Evolutionary conservation across 2,113 vertebrate genomes (phyloP).

Genomic region (Taxidea taxus): DNA sequence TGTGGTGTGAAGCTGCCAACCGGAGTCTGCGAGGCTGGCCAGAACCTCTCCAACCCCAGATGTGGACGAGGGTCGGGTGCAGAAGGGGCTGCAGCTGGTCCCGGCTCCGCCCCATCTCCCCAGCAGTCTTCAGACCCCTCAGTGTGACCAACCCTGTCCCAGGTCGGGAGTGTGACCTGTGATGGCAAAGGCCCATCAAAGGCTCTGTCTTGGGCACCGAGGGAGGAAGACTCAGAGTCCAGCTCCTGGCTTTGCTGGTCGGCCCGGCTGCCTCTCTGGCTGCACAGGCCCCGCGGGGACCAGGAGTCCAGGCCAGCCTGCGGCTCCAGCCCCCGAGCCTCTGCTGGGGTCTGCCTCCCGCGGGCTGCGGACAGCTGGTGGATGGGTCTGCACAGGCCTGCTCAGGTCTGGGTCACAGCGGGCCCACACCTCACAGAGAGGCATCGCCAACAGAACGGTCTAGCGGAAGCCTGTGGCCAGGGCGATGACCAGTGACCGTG

Average conservation of each 20-base stretch:
- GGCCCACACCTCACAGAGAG: not conserved
- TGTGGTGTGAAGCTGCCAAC: not conserved
- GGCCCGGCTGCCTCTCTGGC: not conserved
- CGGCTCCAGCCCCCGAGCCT: not conserved
- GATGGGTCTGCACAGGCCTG: too few species aligned
- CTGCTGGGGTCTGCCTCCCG: rapidly evolving
- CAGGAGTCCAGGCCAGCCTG: rapidly evolving
- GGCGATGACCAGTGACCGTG: rapidly evolving
- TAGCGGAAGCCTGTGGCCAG: not conserved
- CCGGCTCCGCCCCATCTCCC: rapidly evolving
- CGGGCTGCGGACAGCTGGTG: rapidly evolving
- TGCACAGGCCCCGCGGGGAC: rapidly evolving
- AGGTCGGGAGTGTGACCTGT: not conserved
- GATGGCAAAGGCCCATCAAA: not conserved
- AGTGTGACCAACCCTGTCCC: not conserved
- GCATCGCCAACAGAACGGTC: rapidly evolving
- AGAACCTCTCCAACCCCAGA: not conserved
- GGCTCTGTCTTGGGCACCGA: not conserved
- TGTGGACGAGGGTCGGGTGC: not conserved
- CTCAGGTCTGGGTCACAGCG: not conserved
- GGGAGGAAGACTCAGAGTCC: rapidly evolving
- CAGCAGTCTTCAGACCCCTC: rapidly evolving
- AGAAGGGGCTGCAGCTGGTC: not conserved
- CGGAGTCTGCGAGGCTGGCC: rapidly evolving
- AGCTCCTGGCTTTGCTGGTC: rapidly evolving